Evolutionary conservation across 92 coral and sea anemone species (phyloP).

Genomic region (Meandrina meandrites): DNA sequence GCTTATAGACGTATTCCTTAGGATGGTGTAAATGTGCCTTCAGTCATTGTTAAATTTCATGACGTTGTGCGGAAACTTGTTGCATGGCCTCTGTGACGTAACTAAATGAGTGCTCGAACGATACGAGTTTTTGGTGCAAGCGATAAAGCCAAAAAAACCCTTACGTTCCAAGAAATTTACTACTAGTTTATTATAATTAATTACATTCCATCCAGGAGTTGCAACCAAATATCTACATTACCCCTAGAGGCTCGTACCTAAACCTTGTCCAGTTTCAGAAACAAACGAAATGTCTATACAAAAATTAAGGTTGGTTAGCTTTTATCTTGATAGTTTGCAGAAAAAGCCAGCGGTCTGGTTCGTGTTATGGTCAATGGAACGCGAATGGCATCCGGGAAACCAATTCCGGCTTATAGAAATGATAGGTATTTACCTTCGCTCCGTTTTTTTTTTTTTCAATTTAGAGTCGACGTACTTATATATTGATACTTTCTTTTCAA

Average conservation of each 20-base stretch:
- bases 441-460: not conserved
- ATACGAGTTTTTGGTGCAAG: too few relatives aligned
- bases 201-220: too few relatives aligned
- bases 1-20: not conserved
- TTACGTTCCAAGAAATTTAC: too few relatives aligned
- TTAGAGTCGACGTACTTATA: too few relatives aligned
- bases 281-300: not conserved
- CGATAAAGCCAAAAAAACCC: too few relatives aligned
- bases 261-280: not conserved
- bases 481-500: not conserved
- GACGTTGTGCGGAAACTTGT: too few relatives aligned
- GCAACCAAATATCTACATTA: not conserved
- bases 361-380: slow-evolving; percentile 83
- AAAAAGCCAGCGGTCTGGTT: slow-evolving; percentile 64
- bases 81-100: too few relatives aligned
- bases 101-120: too few relatives aligned
- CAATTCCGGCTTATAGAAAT: slow-evolving; percentile 58
- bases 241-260: not conserved
- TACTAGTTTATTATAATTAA: too few relatives aligned
- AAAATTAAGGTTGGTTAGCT: not conserved
- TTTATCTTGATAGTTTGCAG: slow-evolving; percentile 65
- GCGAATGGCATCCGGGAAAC: slow-evolving; percentile 29
- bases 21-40: too few relatives aligned
- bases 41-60: too few relatives aligned
- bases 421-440: slow-evolving; percentile 34